These are phyloP conservation scores for Piaya cayana DNA, from an alignment of 2,113 vertebrate genomes.

Conservation along the genomic window DNA sequence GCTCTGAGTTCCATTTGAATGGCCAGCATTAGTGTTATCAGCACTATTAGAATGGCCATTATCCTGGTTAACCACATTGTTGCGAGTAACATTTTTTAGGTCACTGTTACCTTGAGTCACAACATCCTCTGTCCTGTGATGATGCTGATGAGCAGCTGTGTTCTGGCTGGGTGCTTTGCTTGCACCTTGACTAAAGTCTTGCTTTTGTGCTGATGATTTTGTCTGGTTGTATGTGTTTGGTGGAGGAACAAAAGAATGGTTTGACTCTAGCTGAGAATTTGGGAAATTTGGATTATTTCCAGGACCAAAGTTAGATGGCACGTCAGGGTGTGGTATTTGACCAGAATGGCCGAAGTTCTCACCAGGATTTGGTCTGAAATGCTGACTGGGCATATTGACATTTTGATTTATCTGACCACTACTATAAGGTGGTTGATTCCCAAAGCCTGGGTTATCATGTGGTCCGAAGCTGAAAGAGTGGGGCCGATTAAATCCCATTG, in stretches of 20 bases:
- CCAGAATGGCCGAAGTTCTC: slow-evolving; percentile 76
- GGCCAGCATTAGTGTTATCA: slow-evolving; percentile 73
- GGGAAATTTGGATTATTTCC: slow-evolving; percentile 73
- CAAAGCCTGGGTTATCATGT: slow-evolving; percentile 73
- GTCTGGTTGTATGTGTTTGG: slow-evolving; percentile 68
- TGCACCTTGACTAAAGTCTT: slow-evolving; percentile 71
- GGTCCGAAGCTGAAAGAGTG: slow-evolving; percentile 78
- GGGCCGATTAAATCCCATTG: slow-evolving; percentile 78
- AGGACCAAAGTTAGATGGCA: slow-evolving; percentile 71
- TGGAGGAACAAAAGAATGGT: slow-evolving; percentile 75
- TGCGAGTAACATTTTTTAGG: slow-evolving; percentile 68
- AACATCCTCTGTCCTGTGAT: slow-evolving; percentile 73
- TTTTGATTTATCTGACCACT: slow-evolving; percentile 67
- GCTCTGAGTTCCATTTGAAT: slow-evolving; percentile 74
- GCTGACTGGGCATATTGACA: slow-evolving; percentile 75
- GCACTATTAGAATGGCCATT: slow-evolving; percentile 61
- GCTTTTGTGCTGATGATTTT: slow-evolving; percentile 73
- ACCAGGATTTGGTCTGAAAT: slow-evolving; percentile 76
- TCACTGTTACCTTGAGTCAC: slow-evolving; percentile 70
- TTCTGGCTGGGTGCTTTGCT: slow-evolving; percentile 69
- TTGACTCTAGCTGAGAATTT: slow-evolving; percentile 68
- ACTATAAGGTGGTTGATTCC: slow-evolving; percentile 72
- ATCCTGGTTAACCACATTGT: slow-evolving; percentile 60
- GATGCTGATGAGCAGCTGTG: slow-evolving; percentile 69
- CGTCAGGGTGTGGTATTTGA: slow-evolving; percentile 72